Evolutionary conservation across 2,797 vertebrate genomes (phyloP), one percentile per base, ranked within the genome.

Genomic region (Peromyscus aztecus): DNA sequence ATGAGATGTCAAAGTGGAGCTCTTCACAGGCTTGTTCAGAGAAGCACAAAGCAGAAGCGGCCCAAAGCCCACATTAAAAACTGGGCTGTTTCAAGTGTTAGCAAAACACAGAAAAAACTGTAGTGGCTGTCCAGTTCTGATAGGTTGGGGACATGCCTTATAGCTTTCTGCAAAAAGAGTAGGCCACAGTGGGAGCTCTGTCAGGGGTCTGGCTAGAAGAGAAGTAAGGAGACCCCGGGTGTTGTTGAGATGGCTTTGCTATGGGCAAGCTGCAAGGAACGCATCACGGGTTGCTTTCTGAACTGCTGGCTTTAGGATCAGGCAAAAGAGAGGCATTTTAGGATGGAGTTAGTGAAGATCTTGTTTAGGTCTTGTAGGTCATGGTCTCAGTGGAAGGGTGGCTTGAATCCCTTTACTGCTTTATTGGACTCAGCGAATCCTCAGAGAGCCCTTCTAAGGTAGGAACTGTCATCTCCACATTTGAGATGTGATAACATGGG

Each of bases 11-110:
- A 37, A 4, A 9, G 49, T 81, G 61, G 13, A 96, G n/a, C 93
- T 95, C 73, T 31, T 86, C 90, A 84, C 69, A 83, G 27, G 57
- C 69, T 96, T 97, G 43, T 91, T 95, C 21, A 6, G 49, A 91
- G 43, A 95, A 92, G 14, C 95, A 40, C 57, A 94, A 89, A 91
- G n/a, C 34, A 80, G 27, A 40, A 90, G 83, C 59, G 9, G 4
- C 27, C 52, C 40, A 75, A 92, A 49, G 85, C 46, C 73, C 77
- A 75, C 24, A 57, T 80, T 34, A 37, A 91, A 95, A 78, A 6
- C 11, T 52, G 6, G 19, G 40, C 16, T 46, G 52, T 40, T 37
- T 63, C 17, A 84, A 29, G 6, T 34, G 7, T 82, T 78, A 24
- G 40, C 52, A 92, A 57, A 13, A 10, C 7, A 12, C 29, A 89